A percentile compares a stretch with the other conserved stretches of the same genome.
These are phyloP conservation scores for Drosophila anomalata DNA, from an alignment of 2,888 invertebrate species.

Conservation along the genomic window DNA sequence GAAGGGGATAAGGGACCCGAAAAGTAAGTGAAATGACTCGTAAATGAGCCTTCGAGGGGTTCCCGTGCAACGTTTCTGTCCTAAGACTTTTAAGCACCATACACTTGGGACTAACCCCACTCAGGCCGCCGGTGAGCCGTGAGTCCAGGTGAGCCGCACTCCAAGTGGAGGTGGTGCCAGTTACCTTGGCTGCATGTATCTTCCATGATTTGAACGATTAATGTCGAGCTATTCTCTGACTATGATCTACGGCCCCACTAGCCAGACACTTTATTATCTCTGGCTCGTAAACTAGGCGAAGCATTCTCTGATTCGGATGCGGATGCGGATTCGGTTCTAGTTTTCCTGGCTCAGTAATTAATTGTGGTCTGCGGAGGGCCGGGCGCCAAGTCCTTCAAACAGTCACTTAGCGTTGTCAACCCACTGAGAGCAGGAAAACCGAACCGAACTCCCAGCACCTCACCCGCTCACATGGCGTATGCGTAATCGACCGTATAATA, in stretches of 20 bases:
- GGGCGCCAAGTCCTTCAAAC: constrained; percentile 48
- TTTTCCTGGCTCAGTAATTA: constrained; percentile 35
- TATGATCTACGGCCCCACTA: constrained; percentile 42
- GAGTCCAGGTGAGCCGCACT: constrained; percentile 27
- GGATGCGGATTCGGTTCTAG: neutral
- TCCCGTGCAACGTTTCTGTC: constrained; percentile 50
- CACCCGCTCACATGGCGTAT: constrained; percentile 55
- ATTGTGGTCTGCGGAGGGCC: constrained; percentile 35
- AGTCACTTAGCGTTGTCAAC: constrained; percentile 52
- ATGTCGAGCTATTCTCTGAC: constrained; percentile 44
- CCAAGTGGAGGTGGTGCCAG: neutral
- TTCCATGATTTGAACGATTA: constrained; percentile 51
- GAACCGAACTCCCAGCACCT: constrained; percentile 16
- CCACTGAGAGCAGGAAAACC: constrained; percentile 28
- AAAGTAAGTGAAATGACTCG: constrained; percentile 62
- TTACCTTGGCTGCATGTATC: constrained; percentile 10
- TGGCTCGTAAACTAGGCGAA: constrained; percentile 47
- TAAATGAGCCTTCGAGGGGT: constrained; percentile 34
- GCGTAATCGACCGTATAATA: constrained; percentile 53
- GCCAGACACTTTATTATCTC: constrained; percentile 45
- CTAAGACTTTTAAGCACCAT: constrained; percentile 50
- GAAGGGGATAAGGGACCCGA: constrained; percentile 5
- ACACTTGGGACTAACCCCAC: constrained; percentile 37
- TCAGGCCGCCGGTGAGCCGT: constrained; percentile 1
- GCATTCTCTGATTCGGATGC: constrained; percentile 24